These are phyloP conservation scores for Galaxea fascicularis DNA, from an alignment of 92 coral and sea anemone species.

Conservation along the genomic window DNA sequence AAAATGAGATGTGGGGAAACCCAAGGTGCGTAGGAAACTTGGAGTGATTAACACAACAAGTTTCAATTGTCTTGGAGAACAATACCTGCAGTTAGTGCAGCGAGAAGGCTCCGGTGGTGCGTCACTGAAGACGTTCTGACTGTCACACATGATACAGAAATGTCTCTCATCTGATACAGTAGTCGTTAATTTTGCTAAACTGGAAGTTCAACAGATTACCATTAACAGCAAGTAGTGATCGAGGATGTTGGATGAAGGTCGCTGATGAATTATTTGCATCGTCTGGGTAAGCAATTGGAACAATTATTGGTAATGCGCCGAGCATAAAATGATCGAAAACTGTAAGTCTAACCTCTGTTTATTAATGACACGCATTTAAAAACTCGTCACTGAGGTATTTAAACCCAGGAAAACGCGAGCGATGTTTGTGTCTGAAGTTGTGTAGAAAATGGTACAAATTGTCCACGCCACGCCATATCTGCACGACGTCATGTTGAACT, in stretches of 20 bases:
- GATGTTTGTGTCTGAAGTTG: not conserved
- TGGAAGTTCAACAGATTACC: not conserved
- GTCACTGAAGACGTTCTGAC: not conserved
- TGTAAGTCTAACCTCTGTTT: constrained; percentile 4
- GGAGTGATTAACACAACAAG: not conserved
- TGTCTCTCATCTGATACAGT: not conserved
- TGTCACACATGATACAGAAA: not conserved
- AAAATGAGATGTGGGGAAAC: not conserved
- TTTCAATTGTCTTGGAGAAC: not conserved
- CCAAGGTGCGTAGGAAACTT: not conserved
- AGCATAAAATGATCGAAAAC: not conserved
- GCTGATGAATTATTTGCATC: not conserved
- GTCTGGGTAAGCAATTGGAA: constrained; percentile 15
- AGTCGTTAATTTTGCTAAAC: not conserved
- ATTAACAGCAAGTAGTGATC: not conserved
- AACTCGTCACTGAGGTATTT: constrained; percentile 5
- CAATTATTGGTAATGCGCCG: not conserved
- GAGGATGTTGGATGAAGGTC: not conserved
- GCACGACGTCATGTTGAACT: not conserved
- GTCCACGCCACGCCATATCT: no score
- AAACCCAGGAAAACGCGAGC: not conserved
- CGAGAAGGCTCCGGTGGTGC: constrained; percentile 11
- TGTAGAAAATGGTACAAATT: not conserved
- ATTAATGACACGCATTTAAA: constrained; percentile 2
- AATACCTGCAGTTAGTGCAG: constrained; percentile 1